Base-by-base conservation (phyloP, 2,888 invertebrate genomes). In the Philhelius pedissequus region DNA sequence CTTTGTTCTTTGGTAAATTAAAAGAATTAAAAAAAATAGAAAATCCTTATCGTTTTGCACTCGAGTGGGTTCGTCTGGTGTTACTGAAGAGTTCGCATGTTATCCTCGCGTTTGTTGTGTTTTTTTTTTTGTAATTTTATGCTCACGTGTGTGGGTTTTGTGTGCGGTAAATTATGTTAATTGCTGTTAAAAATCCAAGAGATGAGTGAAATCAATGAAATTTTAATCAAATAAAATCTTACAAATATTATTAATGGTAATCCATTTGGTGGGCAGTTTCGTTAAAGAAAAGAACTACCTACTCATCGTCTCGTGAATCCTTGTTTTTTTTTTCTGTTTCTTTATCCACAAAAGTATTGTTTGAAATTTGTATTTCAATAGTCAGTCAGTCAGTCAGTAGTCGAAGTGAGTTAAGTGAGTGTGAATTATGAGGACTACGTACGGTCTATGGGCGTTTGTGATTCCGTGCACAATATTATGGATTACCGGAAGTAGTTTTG, bases 151-250 rank as follows among this genome's bases (percentile, higher is more conserved):
- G 74, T 69, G 74, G 38, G 45, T 27, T 78, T 62, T 38, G 22
- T 78, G 73, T 52, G 18, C 22, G 40, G 83, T 83, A 74, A 83
- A 79, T 69, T 74, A 74, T 83, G 79, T 64, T 70, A 70, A 83
- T 78, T 64, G 68, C 48, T 38, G 30, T 45, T 60, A 71, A 62
- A 60, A 60, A 48, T 71, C 48, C 20, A 73, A 68, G 82, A 71
- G 66, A 75, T 74, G 79, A 79, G 74, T 79, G 74, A 75, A 74
- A 83, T 60, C 32, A 50, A 82, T 62, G 62, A 73, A 50, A 77
- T 77, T 73, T 25, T 60, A 50, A 69, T 69, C 52, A 38, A 69
- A 52, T 68, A 69, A 11, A 25, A 60, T 40, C 13, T 40, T 43
- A 68, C 20, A 78, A 25, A 79, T 56, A 54, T 45, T 66, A 78